Evolutionary conservation across 2,888 invertebrate genomes (phyloP).

Genomic region (Craniophora ligustri): DNA sequence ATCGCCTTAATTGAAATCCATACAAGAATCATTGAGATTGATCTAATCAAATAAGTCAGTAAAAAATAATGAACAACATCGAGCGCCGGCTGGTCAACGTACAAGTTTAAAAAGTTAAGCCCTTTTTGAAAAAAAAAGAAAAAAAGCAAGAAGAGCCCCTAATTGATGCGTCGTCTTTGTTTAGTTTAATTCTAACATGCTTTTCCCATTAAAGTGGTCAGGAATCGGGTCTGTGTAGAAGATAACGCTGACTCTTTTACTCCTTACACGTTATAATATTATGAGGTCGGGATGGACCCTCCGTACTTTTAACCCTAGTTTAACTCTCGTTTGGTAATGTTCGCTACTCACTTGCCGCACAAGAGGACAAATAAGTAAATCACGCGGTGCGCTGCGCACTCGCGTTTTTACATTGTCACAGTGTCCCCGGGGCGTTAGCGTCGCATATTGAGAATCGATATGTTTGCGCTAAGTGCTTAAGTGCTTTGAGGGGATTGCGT

Average conservation of each 20-base stretch:
- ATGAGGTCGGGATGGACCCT: conserved; percentile 75
- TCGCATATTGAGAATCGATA: conserved; percentile 83
- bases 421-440: conserved; percentile 79
- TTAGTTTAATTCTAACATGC: conserved; percentile 89
- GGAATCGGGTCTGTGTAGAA: conserved; percentile 82
- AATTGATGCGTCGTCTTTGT: conserved; percentile 89
- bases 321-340: conserved; percentile 71
- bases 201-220: conserved; percentile 89
- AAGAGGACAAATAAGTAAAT: conserved; percentile 80
- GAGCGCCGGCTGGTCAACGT: conserved; percentile 79
- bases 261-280: conserved; percentile 87
- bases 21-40: conserved; percentile 85
- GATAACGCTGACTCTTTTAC: conserved; percentile 87
- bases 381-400: conserved; percentile 73
- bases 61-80: conserved; percentile 82
- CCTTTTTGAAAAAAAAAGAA: conserved; percentile 77
- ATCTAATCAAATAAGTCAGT: conserved; percentile 85
- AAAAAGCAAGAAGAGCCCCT: conserved; percentile 80
- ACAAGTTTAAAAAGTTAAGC: conserved; percentile 85
- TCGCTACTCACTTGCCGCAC: conserved; percentile 67
- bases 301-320: conserved; percentile 78
- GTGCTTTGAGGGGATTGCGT: conserved; percentile 84
- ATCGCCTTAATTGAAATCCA: conserved; percentile 84
- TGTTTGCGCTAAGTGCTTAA: conserved; percentile 87
- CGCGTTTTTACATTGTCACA: conserved; percentile 84